Base-by-base conservation (phyloP, 2,888 invertebrate species). In the Rotaria magnacalcarata region DNA sequence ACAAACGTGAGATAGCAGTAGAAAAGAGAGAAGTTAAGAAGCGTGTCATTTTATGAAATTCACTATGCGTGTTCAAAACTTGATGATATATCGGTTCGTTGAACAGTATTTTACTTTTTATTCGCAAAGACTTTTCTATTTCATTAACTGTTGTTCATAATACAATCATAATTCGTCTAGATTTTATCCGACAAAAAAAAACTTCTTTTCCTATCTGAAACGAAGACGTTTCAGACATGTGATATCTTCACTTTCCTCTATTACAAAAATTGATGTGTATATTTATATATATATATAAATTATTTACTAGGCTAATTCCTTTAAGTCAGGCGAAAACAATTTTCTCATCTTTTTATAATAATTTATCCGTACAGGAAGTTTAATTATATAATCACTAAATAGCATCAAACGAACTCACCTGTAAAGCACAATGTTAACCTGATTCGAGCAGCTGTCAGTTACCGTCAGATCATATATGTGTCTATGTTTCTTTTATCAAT, bases 351-450 rank as follows among this genome's bases (percentile, higher is more conserved):
- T 34, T 34, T 34, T 34, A 2, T 27, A 67, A 34, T 67, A 67
- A 67, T 67, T 27, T 67, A 67, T 67, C 67, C 67, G 67, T 4
- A 16, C 34, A 67, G 67, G 67, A 67, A 67, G 34, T 67, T 67
- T 19, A 27, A 67, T 67, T 67, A 67, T 34, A 67, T 14, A 27
- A 34, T 67, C 16, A 67, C 2, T 14, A 67, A 67, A 67, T 19
- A 67, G 7, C 19, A 67, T 19, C 19, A 34, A 67, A 14, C 34
- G 34, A 56, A 67, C 67, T 67, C 67, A 67, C 67, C 67, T 67
- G 34, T 54, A 27, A 34, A 67, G 34, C 6, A 34, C 16, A 34
- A 16, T 10, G 16, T 19, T 34, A 2, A 27, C 67, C 11, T 67
- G 0, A 16, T 41, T 67, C 27, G 67, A 67, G 14, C 27, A 67